Evolutionary conservation across 2,113 vertebrate species (phyloP).

Genomic region (Pagrus major): DNA sequence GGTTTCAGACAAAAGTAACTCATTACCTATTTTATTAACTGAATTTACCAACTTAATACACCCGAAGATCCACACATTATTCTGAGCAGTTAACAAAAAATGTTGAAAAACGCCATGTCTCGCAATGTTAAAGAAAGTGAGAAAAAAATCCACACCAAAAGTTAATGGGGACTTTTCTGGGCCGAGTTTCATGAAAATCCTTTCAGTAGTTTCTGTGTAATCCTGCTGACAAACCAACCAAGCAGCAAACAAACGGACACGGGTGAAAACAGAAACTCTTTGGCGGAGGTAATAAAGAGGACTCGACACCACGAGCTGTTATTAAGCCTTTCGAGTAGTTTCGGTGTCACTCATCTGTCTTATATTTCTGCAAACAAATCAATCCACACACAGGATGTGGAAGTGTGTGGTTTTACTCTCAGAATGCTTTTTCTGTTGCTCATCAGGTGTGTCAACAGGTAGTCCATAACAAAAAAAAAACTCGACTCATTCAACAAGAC

Average conservation of each 20-base stretch:
- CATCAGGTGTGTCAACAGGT: background rate
- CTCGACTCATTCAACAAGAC: background rate
- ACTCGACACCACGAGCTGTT: background rate
- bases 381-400: background rate
- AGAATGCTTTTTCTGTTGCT: background rate
- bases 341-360: background rate
- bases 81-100: no score
- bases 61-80: no score
- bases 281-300: background rate
- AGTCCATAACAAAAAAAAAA: background rate
- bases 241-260: no score
- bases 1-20: background rate
- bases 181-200: no score
- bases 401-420: background rate
- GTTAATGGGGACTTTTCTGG: no score
- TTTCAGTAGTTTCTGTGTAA: no score
- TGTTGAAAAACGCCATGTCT: no score
- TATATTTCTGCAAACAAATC: background rate
- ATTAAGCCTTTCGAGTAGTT: background rate
- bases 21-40: constrained; percentile 10
- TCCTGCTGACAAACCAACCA: no score
- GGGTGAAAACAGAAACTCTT: no score
- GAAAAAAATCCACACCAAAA: no score
- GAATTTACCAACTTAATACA: background rate
- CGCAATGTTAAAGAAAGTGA: no score